Evolutionary conservation across 2,113 vertebrate species (phyloP).

Genomic region (Dicerorhinus sumatrensis): DNA sequence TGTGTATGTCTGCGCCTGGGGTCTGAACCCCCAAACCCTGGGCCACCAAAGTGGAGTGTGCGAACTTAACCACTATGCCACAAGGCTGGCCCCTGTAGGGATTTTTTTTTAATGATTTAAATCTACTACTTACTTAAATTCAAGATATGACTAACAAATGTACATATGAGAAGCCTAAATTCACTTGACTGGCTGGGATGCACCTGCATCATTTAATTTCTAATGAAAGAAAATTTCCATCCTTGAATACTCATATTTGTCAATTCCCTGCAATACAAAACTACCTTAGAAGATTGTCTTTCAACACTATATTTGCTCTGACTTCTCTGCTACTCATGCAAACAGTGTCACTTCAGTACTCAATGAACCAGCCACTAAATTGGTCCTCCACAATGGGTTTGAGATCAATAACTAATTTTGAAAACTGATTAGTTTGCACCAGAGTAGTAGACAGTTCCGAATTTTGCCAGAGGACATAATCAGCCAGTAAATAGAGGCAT

Average conservation of each 20-base stretch:
- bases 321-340: constrained; percentile 68
- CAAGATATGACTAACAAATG: background rate
- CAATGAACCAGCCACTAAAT: constrained; percentile 91
- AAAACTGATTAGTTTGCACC: constrained; percentile 98
- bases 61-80: too few species aligned
- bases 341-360: constrained; percentile 85
- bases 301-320: constrained; percentile 83
- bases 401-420: constrained; percentile 99
- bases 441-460: constrained; percentile 92
- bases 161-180: background rate
- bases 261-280: constrained; percentile 69
- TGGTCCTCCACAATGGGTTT: constrained; percentile 87
- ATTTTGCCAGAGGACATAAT: constrained; percentile 97
- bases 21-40: too few species aligned
- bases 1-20: too few species aligned
- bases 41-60: too few species aligned
- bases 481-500: constrained; percentile 93
- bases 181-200: background rate
- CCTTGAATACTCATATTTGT: constrained; percentile 64
- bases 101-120: background rate
- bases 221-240: constrained; percentile 38
- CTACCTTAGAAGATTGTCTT: constrained; percentile 67
- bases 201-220: background rate
- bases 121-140: constrained; percentile 14
- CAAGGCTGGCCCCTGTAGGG: too few species aligned